phyloP scores from a whole-genome alignment of 2,888 invertebrate species.

The Callyntrura sp. region DNA sequence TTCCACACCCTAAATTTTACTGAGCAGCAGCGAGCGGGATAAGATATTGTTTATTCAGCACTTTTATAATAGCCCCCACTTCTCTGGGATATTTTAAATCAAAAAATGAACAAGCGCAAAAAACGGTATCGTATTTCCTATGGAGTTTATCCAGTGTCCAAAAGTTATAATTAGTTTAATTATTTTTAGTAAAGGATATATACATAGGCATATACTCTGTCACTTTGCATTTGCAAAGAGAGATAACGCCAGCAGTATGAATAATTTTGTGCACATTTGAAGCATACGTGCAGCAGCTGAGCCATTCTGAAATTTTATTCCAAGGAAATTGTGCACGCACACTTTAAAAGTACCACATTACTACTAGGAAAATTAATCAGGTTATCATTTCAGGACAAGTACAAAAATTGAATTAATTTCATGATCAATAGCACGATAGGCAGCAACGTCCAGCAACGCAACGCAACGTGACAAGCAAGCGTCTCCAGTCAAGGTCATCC shows the following conservation, averaged over 20 bases:
- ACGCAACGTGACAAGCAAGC: background rate
- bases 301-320: too few species aligned
- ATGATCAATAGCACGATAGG: conserved; percentile 43
- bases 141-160: background rate
- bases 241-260: background rate
- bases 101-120: conserved; percentile 41
- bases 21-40: too few species aligned
- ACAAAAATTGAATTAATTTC: conserved; percentile 21
- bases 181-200: too few species aligned
- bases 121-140: background rate
- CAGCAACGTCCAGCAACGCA: too few species aligned
- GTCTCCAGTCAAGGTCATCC: conserved; percentile 29
- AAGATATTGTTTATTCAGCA: conserved; percentile 47
- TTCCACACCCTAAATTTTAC: conserved; percentile 41
- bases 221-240: background rate
- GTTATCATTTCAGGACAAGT: background rate
- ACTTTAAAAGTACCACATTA: too few species aligned
- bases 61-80: conserved; percentile 14
- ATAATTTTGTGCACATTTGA: background rate
- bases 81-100: conserved; percentile 26
- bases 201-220: background rate
- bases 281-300: background rate
- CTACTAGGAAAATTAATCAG: background rate
- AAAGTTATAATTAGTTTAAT: too few species aligned
- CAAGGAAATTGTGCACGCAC: too few species aligned